Conservation (phyloP, 2,888 invertebrate genomes). For the Brenthis daphne region DNA sequence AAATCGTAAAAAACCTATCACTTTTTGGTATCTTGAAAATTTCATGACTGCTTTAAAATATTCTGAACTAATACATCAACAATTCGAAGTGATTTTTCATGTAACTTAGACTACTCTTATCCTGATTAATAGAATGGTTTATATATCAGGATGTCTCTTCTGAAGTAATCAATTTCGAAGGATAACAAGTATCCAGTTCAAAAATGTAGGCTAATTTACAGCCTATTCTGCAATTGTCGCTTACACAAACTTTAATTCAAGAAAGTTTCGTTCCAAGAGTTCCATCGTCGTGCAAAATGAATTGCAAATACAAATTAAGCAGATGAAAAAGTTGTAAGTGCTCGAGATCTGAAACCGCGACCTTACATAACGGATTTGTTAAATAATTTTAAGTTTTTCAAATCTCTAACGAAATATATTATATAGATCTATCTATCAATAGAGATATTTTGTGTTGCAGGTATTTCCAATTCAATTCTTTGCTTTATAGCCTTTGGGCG, state of each 20-base stretch:
- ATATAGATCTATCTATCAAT: no score
- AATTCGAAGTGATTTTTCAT: no score
- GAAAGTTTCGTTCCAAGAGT: conserved; percentile 14
- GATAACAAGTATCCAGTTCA: background rate
- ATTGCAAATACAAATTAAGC: conserved; percentile 14
- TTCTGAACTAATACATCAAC: no score
- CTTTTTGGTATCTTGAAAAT: no score
- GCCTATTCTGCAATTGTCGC: background rate
- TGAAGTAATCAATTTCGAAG: no score
- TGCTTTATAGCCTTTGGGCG: background rate
- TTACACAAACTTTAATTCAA: conserved; percentile 12
- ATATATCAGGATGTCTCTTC: no score
- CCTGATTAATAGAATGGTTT: no score
- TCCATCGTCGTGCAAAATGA: conserved; percentile 12
- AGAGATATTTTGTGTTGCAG: no score
- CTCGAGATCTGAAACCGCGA: background rate
- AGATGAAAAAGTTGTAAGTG: conserved; percentile 4
- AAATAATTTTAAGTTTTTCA: background rate
- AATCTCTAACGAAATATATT: background rate
- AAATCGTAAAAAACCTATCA: background rate
- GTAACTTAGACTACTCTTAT: no score
- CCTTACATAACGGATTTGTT: background rate
- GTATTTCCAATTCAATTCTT: no score
- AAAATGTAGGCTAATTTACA: background rate
- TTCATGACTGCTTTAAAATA: no score